Percentiles rank a stretch among this genome's conserved stretches.
Conservation (phyloP, 2,888 invertebrate genomes). For the Acrocera orbiculus region DNA sequence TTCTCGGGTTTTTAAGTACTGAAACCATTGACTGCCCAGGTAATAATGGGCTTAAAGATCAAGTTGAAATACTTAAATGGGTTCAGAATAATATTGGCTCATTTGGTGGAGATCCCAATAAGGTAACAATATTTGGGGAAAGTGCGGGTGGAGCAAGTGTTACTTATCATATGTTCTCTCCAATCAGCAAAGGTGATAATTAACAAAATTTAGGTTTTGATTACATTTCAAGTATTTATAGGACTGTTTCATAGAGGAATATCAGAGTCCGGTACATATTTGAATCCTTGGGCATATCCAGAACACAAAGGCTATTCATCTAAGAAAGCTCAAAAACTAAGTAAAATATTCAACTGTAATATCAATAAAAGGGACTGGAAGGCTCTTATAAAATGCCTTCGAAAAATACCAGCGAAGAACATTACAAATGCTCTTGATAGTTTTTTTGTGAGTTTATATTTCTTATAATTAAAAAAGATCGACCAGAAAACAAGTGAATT, state of each 20-base stretch:
- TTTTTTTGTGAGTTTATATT: constrained; percentile 42
- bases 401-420: constrained; percentile 39
- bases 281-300: constrained; percentile 49
- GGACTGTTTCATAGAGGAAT: constrained; percentile 55
- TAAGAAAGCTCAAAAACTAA: constrained; percentile 40
- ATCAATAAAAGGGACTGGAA: constrained; percentile 31
- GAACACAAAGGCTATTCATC: constrained; percentile 40
- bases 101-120: constrained; percentile 45
- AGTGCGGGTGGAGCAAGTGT: constrained; percentile 52
- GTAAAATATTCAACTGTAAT: constrained; percentile 42
- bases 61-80: constrained; percentile 42
- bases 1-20: constrained; percentile 48
- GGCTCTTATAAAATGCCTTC: constrained; percentile 42
- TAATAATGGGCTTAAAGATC: constrained; percentile 51
- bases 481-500: too few relatives aligned
- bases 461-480: background rate
- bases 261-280: constrained; percentile 54
- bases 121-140: constrained; percentile 50
- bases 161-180: constrained; percentile 51
- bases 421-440: constrained; percentile 46
- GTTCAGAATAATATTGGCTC: constrained; percentile 40
- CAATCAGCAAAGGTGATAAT: constrained; percentile 23
- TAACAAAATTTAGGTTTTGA: background rate
- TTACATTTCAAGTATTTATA: constrained; percentile 17
- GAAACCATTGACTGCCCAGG: constrained; percentile 45